Evolutionary conservation across 2,113 vertebrate genomes (phyloP).

Genomic region (Scytalopus superciliaris): DNA sequence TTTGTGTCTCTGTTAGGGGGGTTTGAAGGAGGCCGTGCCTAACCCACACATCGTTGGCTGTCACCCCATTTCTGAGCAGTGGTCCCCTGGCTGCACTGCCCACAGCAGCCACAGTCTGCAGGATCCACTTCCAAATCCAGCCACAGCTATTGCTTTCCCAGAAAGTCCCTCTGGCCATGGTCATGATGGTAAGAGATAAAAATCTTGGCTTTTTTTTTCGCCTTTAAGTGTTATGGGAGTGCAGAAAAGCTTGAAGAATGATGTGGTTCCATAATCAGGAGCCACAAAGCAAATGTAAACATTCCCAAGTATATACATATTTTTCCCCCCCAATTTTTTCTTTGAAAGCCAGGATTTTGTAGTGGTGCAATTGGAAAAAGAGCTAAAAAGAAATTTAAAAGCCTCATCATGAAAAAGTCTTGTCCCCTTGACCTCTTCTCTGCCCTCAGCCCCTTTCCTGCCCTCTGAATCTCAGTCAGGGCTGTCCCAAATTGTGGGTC

Average conservation of each 20-base stretch:
- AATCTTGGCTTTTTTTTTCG: background rate
- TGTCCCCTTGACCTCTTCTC: background rate
- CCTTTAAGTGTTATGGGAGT: background rate
- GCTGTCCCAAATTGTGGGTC: background rate
- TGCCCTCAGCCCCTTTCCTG: background rate
- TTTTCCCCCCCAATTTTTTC: too few relatives aligned
- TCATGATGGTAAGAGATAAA: background rate
- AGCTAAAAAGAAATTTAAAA: background rate
- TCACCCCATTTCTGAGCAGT: background rate
- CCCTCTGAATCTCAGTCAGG: background rate
- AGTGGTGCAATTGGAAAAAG: background rate
- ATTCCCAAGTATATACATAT: background rate
- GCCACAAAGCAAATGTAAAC: background rate
- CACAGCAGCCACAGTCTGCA: background rate
- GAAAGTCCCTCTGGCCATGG: background rate
- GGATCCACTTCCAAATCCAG: background rate
- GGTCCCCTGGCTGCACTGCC: background rate
- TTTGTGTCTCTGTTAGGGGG: background rate
- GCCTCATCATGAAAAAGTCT: background rate
- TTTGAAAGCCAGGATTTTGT: background rate
- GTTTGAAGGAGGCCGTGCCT: background rate
- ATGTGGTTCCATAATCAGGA: background rate
- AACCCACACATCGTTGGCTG: accelerated
- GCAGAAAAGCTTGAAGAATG: background rate
- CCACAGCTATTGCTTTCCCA: background rate